Percentiles rank a stretch among this genome's conserved stretches.
Conservation (phyloP, 2,888 invertebrate genomes). For the Chalcis sispes region DNA sequence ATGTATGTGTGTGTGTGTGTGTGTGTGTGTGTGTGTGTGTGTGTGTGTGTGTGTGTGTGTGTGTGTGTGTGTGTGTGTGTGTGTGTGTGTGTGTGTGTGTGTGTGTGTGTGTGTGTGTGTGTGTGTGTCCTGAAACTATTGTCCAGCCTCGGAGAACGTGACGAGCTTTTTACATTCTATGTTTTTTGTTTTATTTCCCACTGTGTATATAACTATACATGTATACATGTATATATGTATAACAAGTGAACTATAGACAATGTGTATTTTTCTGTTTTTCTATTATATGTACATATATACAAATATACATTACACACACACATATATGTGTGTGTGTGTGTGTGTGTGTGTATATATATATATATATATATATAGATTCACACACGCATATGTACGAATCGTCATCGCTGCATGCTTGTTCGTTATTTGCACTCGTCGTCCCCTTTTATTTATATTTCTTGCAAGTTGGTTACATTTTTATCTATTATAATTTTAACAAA, state of each 20-base stretch:
- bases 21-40: conserved; percentile 22
- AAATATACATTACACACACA: too few relatives aligned
- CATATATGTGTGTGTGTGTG: too few relatives aligned
- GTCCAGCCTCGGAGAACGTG: conserved; percentile 19
- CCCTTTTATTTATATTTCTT: too few relatives aligned
- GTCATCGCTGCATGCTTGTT: too few relatives aligned
- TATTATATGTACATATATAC: background rate
- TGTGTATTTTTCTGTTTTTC: background rate
- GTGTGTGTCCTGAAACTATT: background rate
- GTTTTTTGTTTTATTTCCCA: background rate
- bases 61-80: conserved; percentile 15
- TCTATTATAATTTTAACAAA: too few relatives aligned
- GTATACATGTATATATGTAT: conserved; percentile 12
- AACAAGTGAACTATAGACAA: too few relatives aligned
- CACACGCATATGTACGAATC: too few relatives aligned
- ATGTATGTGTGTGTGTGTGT: conserved; percentile 20
- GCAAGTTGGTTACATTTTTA: too few relatives aligned
- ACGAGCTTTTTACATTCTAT: conserved; percentile 30
- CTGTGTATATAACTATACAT: conserved; percentile 17
- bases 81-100: conserved; percentile 22
- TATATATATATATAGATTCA: background rate
- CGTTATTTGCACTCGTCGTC: too few relatives aligned
- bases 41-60: conserved; percentile 21
- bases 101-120: conserved; percentile 23
- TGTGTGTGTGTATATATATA: too few relatives aligned